Base-by-base conservation (phyloP, 2,888 invertebrate genomes). In the Odontocolon sp. region DNA sequence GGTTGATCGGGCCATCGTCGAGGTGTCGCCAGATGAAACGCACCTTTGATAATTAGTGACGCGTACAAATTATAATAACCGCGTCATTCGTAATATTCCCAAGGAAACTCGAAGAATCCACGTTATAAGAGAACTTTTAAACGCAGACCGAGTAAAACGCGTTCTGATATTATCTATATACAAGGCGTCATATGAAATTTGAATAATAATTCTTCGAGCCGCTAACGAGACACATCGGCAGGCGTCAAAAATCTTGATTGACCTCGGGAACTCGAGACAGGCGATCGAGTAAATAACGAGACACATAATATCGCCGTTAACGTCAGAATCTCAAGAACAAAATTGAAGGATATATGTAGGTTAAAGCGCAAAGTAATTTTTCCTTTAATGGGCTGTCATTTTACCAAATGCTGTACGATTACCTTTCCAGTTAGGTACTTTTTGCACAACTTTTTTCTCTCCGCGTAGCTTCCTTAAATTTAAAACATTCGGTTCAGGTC, bases 171-270 rank as follows among this genome's bases (percentile, higher is more conserved):
- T 47, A 63, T 63, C 61, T 45, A 21, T 14, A 14, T 21, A 45
- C 21, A 14, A 11, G 3, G 11, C 31, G 4, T 31, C 28, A 14
- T 3, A 14, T 47, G 33, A 63, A 36, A 47, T 63, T 77, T 77
- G 61, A 73, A 73, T 74, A 77, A 69, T 69, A 52, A 69, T 56
- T 59, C 45, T 40, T 50, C 67, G 57, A 14, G 64, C 31, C 57
- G 61, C 45, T 72, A 74, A 78, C 63, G 67, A 78, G 78, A 16
- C n/a, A n/a, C 45, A 71, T 76, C 67, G 71, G 45, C 56, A 47
- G 69, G 74, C 69, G 66, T 71, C 61, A 59, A 73, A 70, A 71
- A 75, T 71, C 61, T 64, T 66, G 69, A 64, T 16, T 21, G 63
- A 59, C 69, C 64, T 59, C 28, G n/a, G 75, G 68, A 56, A n/a